Evolutionary conservation across 2,888 invertebrate genomes (phyloP).

Genomic region (Pandemis cinnamomeana): DNA sequence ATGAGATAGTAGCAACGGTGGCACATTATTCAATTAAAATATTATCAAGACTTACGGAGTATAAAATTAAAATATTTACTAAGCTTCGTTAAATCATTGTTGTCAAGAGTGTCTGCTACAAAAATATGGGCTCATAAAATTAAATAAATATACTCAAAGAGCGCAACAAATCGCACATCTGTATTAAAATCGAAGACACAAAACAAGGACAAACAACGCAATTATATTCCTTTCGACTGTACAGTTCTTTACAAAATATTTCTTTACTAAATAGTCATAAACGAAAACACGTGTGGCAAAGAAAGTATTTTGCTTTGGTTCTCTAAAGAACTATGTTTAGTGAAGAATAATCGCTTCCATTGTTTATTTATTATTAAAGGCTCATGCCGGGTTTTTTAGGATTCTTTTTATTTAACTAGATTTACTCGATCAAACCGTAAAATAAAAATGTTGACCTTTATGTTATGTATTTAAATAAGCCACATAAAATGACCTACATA

Average conservation of each 20-base stretch:
- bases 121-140: background rate
- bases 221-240: background rate
- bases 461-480: too few relatives aligned
- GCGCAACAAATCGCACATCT: slow-evolving; percentile 27
- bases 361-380: background rate
- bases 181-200: background rate
- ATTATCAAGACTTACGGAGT: too few relatives aligned
- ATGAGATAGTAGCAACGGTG: too few relatives aligned
- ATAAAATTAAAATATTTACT: too few relatives aligned
- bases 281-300: slow-evolving; percentile 15
- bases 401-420: background rate
- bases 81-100: background rate
- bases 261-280: slow-evolving; percentile 11
- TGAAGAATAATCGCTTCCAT: background rate
- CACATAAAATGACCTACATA: too few relatives aligned
- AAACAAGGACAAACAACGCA: slow-evolving; percentile 6
- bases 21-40: too few relatives aligned
- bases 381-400: background rate
- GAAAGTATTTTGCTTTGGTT: background rate
- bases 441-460: background rate
- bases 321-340: background rate
- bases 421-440: background rate
- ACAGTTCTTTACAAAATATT: slow-evolving; percentile 8
- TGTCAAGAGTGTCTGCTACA: background rate
- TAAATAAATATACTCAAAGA: slow-evolving; percentile 2